phyloP scores from a whole-genome alignment of 2,113 vertebrate genomes.

The Takifugu bimaculatus region DNA sequence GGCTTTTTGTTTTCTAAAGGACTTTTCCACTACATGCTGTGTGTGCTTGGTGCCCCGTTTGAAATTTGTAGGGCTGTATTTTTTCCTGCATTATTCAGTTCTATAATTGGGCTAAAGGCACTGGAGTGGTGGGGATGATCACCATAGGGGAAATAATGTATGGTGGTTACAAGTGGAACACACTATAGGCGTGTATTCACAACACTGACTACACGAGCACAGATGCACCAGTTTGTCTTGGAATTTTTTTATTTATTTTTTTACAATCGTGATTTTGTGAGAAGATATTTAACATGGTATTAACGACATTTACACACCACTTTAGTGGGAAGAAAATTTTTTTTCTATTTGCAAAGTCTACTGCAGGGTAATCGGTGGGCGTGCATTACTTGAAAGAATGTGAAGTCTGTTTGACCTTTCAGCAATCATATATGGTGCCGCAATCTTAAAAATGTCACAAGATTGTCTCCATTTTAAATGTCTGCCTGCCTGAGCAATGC shows the following conservation, averaged over 20 bases:
- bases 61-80: slow-evolving; percentile 12
- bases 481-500: too few relatives aligned
- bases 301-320: neutral
- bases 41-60: slow-evolving; percentile 14
- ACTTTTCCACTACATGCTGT: slow-evolving; percentile 14
- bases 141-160: neutral
- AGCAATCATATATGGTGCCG: too few relatives aligned
- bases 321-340: neutral
- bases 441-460: too few relatives aligned
- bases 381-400: slow-evolving; percentile 23
- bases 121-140: slow-evolving; percentile 3
- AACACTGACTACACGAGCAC: neutral
- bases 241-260: neutral
- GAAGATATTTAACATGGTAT: slow-evolving; percentile 8
- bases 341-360: too few relatives aligned
- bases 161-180: neutral
- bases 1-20: neutral
- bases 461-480: too few relatives aligned
- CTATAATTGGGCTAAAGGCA: slow-evolving; percentile 13
- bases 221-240: neutral
- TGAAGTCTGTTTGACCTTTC: slow-evolving; percentile 33
- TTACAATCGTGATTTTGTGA: neutral
- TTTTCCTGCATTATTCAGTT: slow-evolving; percentile 31
- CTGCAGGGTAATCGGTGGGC: slow-evolving; percentile 2
- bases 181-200: neutral